These are phyloP conservation scores for Macroramphosus scolopax DNA, from an alignment of 2,797 vertebrate genomes.

Conservation along the genomic window DNA sequence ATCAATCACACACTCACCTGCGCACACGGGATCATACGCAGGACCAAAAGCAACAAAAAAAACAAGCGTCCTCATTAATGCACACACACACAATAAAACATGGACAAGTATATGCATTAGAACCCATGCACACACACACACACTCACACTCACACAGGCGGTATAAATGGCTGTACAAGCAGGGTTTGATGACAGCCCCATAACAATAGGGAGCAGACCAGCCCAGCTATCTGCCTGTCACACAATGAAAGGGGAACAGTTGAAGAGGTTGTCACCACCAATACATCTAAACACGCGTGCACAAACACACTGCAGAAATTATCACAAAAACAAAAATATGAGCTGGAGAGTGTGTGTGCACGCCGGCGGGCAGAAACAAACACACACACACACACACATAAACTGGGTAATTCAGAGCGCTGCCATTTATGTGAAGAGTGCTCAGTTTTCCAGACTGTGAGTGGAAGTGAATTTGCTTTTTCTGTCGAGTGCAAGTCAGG, in stretches of 20 bases:
- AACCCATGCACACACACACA: slow-evolving; percentile 24
- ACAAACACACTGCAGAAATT: slow-evolving; percentile 50
- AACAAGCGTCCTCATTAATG: slow-evolving; percentile 26
- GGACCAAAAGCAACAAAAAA: slow-evolving; percentile 1
- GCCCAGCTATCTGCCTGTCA: slow-evolving; percentile 74
- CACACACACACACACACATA: slow-evolving; percentile 32
- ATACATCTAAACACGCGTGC: slow-evolving; percentile 69
- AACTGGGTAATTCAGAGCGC: slow-evolving; percentile 65
- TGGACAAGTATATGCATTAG: slow-evolving; percentile 34
- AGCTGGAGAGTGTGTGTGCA: slow-evolving; percentile 47
- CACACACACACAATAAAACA: slow-evolving; percentile 23
- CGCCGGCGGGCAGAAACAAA: slow-evolving; percentile 25
- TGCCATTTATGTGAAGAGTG: slow-evolving; percentile 80
- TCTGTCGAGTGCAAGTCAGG: slow-evolving; percentile 79
- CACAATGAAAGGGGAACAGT: slow-evolving; percentile 69
- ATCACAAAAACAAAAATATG: slow-evolving; percentile 68
- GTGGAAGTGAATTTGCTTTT: slow-evolving; percentile 82
- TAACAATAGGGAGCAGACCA: slow-evolving; percentile 74
- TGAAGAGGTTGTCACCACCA: slow-evolving; percentile 75
- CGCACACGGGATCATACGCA: slow-evolving; percentile 17
- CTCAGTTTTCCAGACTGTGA: slow-evolving; percentile 74
- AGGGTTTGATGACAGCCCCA: slow-evolving; percentile 71
- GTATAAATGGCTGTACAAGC: slow-evolving; percentile 66
- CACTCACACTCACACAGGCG: slow-evolving; percentile 34
- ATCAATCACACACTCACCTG: slow-evolving; percentile 32